phyloP scores from a whole-genome alignment of 1,140 invertebrate genomes.

The Zophobas morio region DNA sequence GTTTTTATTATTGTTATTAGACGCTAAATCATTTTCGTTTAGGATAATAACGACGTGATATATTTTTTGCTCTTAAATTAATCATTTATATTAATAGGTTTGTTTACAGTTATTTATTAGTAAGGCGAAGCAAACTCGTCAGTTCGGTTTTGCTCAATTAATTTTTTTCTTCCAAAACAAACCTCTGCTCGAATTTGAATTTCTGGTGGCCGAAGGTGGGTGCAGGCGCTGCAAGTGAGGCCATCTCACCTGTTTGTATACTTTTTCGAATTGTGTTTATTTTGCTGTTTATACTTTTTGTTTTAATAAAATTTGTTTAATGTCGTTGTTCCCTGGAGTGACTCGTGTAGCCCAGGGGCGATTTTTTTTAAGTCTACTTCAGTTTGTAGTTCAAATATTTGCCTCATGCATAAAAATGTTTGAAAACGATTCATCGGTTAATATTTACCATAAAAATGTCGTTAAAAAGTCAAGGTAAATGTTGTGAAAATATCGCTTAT shows the following conservation, averaged over 20 bases:
- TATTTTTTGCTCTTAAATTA: slow-evolving; percentile 32
- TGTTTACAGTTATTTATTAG: slow-evolving; percentile 42
- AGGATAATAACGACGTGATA: slow-evolving; percentile 15
- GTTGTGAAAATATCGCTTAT: not conserved
- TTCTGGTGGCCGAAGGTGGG: slow-evolving; percentile 7
- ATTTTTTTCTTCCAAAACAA: slow-evolving; percentile 37
- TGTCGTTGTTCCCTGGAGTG: no score
- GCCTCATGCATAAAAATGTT: no score
- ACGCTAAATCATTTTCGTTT: not conserved
- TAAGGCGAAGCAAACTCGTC: slow-evolving; percentile 34
- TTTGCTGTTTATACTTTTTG: no score
- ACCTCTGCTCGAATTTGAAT: slow-evolving; percentile 19
- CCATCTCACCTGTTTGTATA: no score
- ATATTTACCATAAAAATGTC: not conserved
- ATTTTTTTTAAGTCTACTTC: no score
- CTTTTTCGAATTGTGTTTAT: no score
- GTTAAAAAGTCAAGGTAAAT: slow-evolving; percentile 3
- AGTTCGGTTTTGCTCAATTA: slow-evolving; percentile 30
- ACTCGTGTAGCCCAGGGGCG: no score
- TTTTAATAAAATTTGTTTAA: no score
- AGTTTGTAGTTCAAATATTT: no score
- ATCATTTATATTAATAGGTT: slow-evolving; percentile 39
- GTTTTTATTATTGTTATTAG: slow-evolving; percentile 21
- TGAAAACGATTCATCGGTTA: no score
- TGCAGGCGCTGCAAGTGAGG: not conserved